phyloP scores from a whole-genome alignment of 1,140 invertebrate genomes.

The Cepaea nemoralis region DNA sequence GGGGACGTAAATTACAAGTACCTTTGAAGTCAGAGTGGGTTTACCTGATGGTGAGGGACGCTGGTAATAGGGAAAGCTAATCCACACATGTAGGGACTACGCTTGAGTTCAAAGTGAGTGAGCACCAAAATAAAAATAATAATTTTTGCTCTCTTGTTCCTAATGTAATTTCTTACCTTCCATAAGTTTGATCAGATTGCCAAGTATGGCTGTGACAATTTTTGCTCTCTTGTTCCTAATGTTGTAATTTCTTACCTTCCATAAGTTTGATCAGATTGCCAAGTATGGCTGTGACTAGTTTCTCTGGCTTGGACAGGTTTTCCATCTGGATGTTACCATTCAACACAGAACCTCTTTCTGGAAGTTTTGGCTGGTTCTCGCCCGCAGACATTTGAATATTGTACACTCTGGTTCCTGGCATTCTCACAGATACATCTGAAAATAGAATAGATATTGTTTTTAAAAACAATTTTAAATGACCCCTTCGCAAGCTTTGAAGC shows the following conservation, averaged over 20 bases:
- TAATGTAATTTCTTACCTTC: slow-evolving; percentile 38
- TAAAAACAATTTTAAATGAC: too few species aligned
- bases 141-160: too few species aligned
- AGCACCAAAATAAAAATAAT: too few species aligned
- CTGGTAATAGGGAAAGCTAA: too few species aligned
- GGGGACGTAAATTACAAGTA: too few species aligned
- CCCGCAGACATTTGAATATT: not conserved
- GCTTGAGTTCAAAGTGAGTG: too few species aligned
- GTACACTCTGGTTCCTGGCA: not conserved
- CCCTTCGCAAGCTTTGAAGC: too few species aligned
- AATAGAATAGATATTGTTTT: too few species aligned
- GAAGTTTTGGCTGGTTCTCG: not conserved
- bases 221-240: too few species aligned
- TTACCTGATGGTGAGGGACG: too few species aligned
- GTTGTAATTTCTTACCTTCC: slow-evolving; percentile 39
- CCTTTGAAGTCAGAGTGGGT: too few species aligned
- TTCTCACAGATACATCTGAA: not conserved
- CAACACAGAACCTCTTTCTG: not conserved
- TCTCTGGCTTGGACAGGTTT: slow-evolving; percentile 28
- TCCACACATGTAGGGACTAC: too few species aligned
- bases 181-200: slow-evolving; percentile 25
- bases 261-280: slow-evolving; percentile 18
- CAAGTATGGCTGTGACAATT: slow-evolving; percentile 12
- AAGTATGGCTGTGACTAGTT: slow-evolving; percentile 30
- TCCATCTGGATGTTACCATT: not conserved